Conservation (phyloP, 2,888 invertebrate genomes). For the Agrotis puta region DNA sequence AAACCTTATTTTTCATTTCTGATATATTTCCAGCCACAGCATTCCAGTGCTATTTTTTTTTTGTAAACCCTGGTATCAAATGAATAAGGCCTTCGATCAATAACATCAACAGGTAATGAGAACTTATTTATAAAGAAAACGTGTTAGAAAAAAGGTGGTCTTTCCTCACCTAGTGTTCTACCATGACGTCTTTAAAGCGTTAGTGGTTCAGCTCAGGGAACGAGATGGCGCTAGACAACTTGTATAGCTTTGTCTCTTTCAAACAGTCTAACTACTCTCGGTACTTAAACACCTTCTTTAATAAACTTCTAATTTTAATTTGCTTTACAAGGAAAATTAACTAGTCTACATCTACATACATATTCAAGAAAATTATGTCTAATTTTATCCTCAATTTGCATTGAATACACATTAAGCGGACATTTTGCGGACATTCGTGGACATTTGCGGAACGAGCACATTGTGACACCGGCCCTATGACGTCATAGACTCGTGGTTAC, state of each 20-base stretch:
- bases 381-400: conserved; percentile 53
- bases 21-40: too few relatives aligned
- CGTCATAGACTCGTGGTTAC: conserved; percentile 29
- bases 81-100: background rate
- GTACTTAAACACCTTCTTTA: too few relatives aligned
- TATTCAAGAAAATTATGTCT: conserved; percentile 38
- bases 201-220: too few relatives aligned
- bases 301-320: conserved; percentile 23
- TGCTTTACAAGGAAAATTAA: conserved; percentile 26
- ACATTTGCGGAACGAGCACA: background rate
- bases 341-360: background rate
- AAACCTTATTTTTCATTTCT: too few relatives aligned
- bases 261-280: too few relatives aligned
- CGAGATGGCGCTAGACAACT: too few relatives aligned
- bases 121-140: background rate
- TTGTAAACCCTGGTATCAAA: too few relatives aligned
- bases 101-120: background rate
- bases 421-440: background rate
- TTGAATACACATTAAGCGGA: conserved; percentile 34
- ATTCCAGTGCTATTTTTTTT: background rate
- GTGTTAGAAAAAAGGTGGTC: background rate
- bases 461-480: conserved; percentile 33
- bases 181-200: too few relatives aligned
- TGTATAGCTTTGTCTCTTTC: too few relatives aligned
- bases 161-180: background rate